phyloP scores from a whole-genome alignment of 2,888 invertebrate species.

The Chrysopilus asiliformis region DNA sequence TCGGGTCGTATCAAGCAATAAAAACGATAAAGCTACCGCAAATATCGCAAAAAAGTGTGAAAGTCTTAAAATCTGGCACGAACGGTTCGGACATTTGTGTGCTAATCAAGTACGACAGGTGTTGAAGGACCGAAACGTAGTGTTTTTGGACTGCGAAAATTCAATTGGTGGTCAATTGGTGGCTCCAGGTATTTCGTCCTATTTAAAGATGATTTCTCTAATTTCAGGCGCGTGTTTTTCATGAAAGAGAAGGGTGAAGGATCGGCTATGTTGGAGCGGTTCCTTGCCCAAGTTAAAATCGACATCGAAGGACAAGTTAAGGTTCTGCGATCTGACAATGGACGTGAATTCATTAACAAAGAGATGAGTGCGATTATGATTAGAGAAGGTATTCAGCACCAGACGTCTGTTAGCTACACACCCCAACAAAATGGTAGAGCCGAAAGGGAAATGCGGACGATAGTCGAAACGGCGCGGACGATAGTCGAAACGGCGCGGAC shows the following conservation, averaged over 20 bases:
- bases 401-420: conserved; percentile 20
- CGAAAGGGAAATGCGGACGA: conserved; percentile 25
- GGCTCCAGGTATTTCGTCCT: conserved; percentile 12
- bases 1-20: background rate
- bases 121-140: background rate
- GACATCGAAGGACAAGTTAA: no score
- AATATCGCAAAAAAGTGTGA: background rate
- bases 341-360: conserved; percentile 19
- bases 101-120: no score
- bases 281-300: no score
- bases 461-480: conserved; percentile 25
- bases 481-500: conserved; percentile 23
- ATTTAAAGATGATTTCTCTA: conserved; percentile 13
- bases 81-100: background rate
- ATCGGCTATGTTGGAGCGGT: conserved; percentile 6
- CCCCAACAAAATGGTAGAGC: conserved; percentile 29
- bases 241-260: conserved; percentile 9
- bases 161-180: conserved; percentile 14
- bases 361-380: conserved; percentile 16
- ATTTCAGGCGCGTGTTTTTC: conserved; percentile 8
- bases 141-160: background rate
- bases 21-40: background rate
- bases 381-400: conserved; percentile 18
- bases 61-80: background rate
- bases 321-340: conserved; percentile 8